Evolutionary conservation across 1,140 invertebrate species (phyloP).

Genomic region (Oppia nitens): DNA sequence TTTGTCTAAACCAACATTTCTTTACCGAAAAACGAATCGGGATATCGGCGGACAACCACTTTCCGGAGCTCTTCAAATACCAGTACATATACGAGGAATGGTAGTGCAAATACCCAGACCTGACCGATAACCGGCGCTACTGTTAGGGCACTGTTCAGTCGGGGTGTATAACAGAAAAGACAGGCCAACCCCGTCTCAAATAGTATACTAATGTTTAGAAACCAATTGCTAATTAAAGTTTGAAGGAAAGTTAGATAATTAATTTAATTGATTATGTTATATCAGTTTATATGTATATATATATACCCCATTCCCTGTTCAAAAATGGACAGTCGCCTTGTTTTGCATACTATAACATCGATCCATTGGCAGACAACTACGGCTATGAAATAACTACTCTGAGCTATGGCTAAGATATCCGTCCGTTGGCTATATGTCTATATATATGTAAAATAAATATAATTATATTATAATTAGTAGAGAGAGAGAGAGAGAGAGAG

Average conservation of each 20-base stretch:
- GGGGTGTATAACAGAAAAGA: constrained; percentile 49
- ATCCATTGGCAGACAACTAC: constrained; percentile 51
- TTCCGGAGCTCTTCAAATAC: constrained; percentile 5
- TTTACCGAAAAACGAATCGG: constrained; percentile 86
- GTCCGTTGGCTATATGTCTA: too few relatives aligned
- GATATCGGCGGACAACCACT: not conserved
- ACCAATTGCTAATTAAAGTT: constrained; percentile 35
- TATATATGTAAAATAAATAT: too few relatives aligned
- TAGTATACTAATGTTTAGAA: constrained; percentile 55
- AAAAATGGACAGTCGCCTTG: constrained; percentile 41
- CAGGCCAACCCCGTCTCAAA: constrained; percentile 51
- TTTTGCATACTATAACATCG: constrained; percentile 49
- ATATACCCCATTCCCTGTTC: constrained; percentile 43
- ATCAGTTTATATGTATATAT: too few relatives aligned
- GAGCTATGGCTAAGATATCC: too few relatives aligned
- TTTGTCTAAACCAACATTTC: constrained; percentile 61
- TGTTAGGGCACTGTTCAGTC: constrained; percentile 40
- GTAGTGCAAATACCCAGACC: not conserved
- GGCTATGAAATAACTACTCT: constrained; percentile 45
- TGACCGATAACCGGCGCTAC: not conserved
- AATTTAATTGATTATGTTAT: not conserved
- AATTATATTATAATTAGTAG: too few relatives aligned
- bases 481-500: too few relatives aligned
- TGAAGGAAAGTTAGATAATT: not conserved
- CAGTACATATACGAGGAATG: not conserved